Conservation (phyloP, 2,797 vertebrate species). For the Lacerta bilineata region DNA sequence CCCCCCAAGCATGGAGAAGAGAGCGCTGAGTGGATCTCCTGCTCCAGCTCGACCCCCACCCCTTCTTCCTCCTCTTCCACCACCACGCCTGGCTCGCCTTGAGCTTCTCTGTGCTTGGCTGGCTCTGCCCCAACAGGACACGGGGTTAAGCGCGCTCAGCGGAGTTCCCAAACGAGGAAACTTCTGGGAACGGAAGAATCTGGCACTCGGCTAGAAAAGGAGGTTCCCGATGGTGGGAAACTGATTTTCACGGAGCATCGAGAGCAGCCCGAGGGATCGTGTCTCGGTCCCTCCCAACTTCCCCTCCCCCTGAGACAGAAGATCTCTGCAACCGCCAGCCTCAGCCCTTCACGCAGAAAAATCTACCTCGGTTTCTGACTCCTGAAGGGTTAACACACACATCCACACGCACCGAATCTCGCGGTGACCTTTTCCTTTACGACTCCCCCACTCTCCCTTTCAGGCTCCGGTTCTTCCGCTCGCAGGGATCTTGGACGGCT, state of each 20-base stretch:
- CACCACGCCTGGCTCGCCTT: neutral
- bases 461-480: constrained; percentile 75
- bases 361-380: neutral
- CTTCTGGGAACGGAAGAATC: constrained; percentile 67
- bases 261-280: neutral
- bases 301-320: neutral
- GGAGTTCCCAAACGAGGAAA: constrained; percentile 67
- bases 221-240: constrained; percentile 66
- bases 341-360: constrained; percentile 3
- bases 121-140: neutral
- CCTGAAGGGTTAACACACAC: constrained; percentile 74
- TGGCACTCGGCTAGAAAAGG: constrained; percentile 58
- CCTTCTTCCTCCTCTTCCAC: neutral
- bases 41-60: neutral
- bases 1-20: neutral
- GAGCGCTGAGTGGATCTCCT: neutral
- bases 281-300: neutral
- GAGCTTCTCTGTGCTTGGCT: neutral
- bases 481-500: constrained; percentile 82
- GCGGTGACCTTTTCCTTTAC: constrained; percentile 72
- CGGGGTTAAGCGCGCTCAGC: constrained; percentile 21
- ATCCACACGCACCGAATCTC: constrained; percentile 53
- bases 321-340: neutral
- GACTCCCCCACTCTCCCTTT: constrained; percentile 69
- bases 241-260: constrained; percentile 42